Evolutionary conservation across 1,140 invertebrate species (phyloP).

Genomic region (Leptinotarsa texana): DNA sequence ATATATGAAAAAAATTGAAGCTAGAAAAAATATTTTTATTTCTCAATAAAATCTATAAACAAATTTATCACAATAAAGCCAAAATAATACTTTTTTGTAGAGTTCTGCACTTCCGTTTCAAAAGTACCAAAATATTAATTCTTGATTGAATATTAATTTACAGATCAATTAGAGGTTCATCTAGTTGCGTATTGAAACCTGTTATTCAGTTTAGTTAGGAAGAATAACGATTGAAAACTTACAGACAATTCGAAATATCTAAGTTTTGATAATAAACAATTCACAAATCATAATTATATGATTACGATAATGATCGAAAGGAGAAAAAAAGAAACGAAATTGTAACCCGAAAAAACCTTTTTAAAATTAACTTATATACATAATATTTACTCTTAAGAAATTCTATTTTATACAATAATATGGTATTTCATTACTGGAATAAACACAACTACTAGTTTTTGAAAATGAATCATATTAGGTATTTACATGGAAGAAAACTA

Average conservation of each 20-base stretch:
- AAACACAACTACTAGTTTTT: neutral
- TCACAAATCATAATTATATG: too few relatives aligned
- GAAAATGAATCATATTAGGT: neutral
- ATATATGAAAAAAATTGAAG: neutral
- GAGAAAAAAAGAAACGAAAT: too few relatives aligned
- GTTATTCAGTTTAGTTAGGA: too few relatives aligned
- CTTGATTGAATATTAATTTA: too few relatives aligned
- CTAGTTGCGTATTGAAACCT: too few relatives aligned
- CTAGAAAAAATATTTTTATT: conserved; percentile 7
- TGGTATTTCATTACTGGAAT: conserved; percentile 6
- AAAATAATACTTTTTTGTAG: neutral
- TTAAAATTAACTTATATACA: neutral
- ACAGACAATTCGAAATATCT: too few relatives aligned
- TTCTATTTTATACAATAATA: conserved; percentile 1
- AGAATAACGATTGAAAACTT: too few relatives aligned
- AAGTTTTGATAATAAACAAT: too few relatives aligned
- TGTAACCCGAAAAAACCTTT: neutral
- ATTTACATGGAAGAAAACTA: neutral
- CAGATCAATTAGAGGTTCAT: too few relatives aligned
- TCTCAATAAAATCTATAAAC: neutral
- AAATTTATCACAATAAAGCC: neutral
- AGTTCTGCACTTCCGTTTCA: neutral
- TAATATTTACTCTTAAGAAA: neutral
- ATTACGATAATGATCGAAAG: too few relatives aligned
- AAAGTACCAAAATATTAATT: too few relatives aligned